A percentile compares a stretch with the other conserved stretches of the same genome.
These are phyloP conservation scores for Lipophrys pholis DNA, from an alignment of 2,113 vertebrate species.

Conservation along the genomic window DNA sequence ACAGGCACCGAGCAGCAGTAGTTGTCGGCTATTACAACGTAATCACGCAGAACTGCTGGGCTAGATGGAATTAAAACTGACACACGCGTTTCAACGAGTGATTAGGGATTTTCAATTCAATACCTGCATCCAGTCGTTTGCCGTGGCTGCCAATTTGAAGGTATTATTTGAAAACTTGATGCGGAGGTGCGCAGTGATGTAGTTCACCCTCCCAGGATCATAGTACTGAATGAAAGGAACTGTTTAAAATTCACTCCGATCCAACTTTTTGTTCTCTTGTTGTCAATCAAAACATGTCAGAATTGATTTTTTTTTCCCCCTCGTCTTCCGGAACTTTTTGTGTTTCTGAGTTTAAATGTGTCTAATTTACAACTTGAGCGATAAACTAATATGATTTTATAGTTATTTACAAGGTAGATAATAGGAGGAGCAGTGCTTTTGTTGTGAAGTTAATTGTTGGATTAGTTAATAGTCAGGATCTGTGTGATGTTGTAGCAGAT, in stretches of 20 bases:
- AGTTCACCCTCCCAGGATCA: slow-evolving; percentile 36
- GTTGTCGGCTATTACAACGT: slow-evolving; percentile 35
- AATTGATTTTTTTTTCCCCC: neutral
- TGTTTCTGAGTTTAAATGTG: no score
- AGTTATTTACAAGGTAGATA: no score
- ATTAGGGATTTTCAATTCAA: slow-evolving; percentile 61
- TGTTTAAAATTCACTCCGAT: neutral
- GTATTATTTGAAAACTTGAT: slow-evolving; percentile 29
- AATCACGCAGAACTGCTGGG: slow-evolving; percentile 39
- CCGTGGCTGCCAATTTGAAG: slow-evolving; percentile 40
- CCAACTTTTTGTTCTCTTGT: neutral
- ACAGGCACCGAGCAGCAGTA: slow-evolving; percentile 35
- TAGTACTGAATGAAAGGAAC: slow-evolving; percentile 12
- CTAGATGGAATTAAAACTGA: slow-evolving; percentile 46
- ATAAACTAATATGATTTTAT: no score
- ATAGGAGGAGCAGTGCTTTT: no score
- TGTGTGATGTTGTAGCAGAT: no score
- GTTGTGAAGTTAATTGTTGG: no score
- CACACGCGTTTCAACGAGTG: slow-evolving; percentile 40
- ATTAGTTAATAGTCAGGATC: no score
- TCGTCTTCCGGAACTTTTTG: neutral
- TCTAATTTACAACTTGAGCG: no score
- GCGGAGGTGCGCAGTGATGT: slow-evolving; percentile 15
- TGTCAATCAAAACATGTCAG: neutral
- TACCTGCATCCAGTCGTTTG: slow-evolving; percentile 31